Percentiles rank a stretch among this genome's conserved stretches.
phyloP scores from a whole-genome alignment of 2,797 vertebrate species.

The Melanotaenia boesemani region DNA sequence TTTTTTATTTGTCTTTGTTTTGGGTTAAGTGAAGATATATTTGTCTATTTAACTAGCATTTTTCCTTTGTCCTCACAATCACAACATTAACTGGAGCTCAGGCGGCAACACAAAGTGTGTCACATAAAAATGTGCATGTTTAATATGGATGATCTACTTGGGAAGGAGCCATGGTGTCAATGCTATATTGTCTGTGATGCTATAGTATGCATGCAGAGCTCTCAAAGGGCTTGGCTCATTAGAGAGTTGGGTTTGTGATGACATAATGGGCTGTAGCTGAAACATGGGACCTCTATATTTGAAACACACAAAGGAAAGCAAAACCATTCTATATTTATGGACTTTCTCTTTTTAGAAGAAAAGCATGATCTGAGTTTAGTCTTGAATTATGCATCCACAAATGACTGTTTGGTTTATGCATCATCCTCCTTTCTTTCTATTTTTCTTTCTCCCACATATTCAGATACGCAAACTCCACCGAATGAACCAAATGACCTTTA shows the following conservation, averaged over 20 bases:
- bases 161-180: slow-evolving; percentile 30
- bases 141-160: slow-evolving; percentile 29
- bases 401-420: slow-evolving; percentile 7
- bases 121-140: slow-evolving; percentile 16
- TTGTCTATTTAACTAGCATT: too few species aligned
- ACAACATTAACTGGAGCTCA: slow-evolving; percentile 5
- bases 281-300: slow-evolving; percentile 8
- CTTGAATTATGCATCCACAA: slow-evolving; percentile 5
- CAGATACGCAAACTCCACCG: slow-evolving; percentile 44
- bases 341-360: neutral
- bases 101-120: slow-evolving; percentile 27
- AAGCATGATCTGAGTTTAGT: neutral
- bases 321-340: neutral
- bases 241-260: slow-evolving; percentile 35
- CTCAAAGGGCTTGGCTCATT: slow-evolving; percentile 42
- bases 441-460: slow-evolving; percentile 37
- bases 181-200: slow-evolving; percentile 25
- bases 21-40: too few species aligned
- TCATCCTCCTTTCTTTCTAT: slow-evolving; percentile 3
- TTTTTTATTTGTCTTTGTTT: too few species aligned
- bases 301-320: neutral
- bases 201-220: slow-evolving; percentile 16
- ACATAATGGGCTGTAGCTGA: slow-evolving; percentile 28
- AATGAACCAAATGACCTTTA: slow-evolving; percentile 84
- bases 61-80: slow-evolving; percentile 5